phyloP scores from a whole-genome alignment of 2,797 vertebrate species.

The Cyclura pinguis region DNA sequence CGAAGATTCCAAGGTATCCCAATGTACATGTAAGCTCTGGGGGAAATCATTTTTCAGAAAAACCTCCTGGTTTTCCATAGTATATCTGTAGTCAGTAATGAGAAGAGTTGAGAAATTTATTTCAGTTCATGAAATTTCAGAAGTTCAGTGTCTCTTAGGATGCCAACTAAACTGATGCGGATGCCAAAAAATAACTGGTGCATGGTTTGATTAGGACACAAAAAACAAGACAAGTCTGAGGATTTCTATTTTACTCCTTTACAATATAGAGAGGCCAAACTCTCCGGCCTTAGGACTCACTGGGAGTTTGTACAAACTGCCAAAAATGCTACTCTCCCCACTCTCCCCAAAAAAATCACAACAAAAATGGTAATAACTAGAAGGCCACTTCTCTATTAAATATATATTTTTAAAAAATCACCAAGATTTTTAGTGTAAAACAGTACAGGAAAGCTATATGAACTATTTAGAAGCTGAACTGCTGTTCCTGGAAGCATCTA shows the following conservation, averaged over 20 bases:
- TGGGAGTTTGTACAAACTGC: too few species aligned
- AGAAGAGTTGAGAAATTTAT: background rate
- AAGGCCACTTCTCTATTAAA: too few species aligned
- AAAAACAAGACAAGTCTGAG: background rate
- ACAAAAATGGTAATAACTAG: too few species aligned
- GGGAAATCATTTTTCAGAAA: too few species aligned
- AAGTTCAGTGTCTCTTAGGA: background rate
- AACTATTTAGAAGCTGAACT: too few species aligned
- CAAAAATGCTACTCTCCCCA: too few species aligned
- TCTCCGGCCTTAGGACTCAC: background rate
- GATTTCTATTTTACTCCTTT: background rate
- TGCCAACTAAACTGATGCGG: background rate
- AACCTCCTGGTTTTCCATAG: background rate
- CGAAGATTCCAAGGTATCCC: background rate
- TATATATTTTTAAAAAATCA: too few species aligned
- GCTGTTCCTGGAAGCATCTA: too few species aligned
- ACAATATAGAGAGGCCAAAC: background rate
- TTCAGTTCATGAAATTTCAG: background rate
- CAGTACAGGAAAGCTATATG: too few species aligned
- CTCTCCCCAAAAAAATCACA: too few species aligned
- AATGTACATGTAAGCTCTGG: background rate
- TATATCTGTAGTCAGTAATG: background rate
- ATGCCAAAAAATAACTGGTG: background rate
- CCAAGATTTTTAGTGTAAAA: too few species aligned
- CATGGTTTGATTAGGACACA: background rate